Percentiles rank a stretch among this genome's conserved stretches.
phyloP scores from a whole-genome alignment of 2,113 vertebrate genomes.

The Saguinus imperator region DNA sequence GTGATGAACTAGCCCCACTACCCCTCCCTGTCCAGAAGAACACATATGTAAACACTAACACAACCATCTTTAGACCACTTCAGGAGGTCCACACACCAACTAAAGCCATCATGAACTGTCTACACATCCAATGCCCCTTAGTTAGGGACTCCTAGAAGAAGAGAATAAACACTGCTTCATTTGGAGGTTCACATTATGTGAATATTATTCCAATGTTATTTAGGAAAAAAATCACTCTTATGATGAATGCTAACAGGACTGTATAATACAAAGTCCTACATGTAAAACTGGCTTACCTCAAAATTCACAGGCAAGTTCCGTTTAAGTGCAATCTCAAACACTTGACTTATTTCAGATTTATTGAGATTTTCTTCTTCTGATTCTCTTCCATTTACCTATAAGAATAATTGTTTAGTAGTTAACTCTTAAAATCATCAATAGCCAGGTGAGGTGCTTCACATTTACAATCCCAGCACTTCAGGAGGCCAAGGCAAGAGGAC shows the following conservation, averaged over 20 bases:
- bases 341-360: slow-evolving; percentile 99
- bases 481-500: too few relatives aligned
- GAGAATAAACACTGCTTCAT: background rate
- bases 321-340: slow-evolving; percentile 99
- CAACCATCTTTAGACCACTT: background rate
- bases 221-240: background rate
- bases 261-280: slow-evolving; percentile 72
- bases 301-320: slow-evolving; percentile 98
- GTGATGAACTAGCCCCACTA: too few relatives aligned
- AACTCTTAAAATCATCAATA: slow-evolving; percentile 75
- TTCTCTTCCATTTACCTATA: slow-evolving; percentile 94
- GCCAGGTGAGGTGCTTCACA: too few relatives aligned
- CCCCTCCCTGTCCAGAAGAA: background rate
- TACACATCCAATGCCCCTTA: background rate
- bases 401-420: slow-evolving; percentile 80
- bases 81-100: background rate
- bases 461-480: too few relatives aligned
- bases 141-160: background rate
- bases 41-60: background rate
- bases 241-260: slow-evolving; percentile 1
- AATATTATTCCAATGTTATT: background rate
- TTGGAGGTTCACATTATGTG: background rate
- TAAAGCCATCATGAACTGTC: background rate
- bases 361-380: slow-evolving; percentile 97
- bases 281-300: slow-evolving; percentile 92